Base-by-base conservation (phyloP, 2,797 vertebrate species). In the Fistularia tabacaria region DNA sequence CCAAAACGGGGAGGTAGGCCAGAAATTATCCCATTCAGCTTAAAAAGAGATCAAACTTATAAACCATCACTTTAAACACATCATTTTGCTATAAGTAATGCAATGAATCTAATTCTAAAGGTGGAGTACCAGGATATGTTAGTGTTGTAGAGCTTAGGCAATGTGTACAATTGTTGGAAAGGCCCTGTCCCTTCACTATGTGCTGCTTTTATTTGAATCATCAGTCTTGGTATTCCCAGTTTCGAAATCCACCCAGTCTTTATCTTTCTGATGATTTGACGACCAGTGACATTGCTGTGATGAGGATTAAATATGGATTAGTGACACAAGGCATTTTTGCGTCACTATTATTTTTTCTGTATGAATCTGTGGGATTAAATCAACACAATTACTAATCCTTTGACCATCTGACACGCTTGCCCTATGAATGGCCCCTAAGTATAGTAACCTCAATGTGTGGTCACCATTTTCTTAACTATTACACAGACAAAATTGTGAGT, bases 1-100 rank as follows among this genome's bases (percentile, higher is more conserved):
- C 82, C 82, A 92, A 76, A 86, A 92, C 92, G 92, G 91, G 93
- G 90, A 92, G 91, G 90, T 92, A 92, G 91, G 85, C 65, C 70
- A 73, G 51, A 71, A 69, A 59, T 63, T 1, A 65, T 62, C 57
- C 57, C 59, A 45, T 36, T 62, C 38, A 61, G 25, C 59, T 51
- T 42, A 6, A 46, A 25, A 14, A 0, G 12, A 10, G 40, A 59
- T 70, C 36, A 11, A 59, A 51, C 51, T 54, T 51, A 59, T 45
- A 9, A 48, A 57, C 25, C 6, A 37, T 13, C 39, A 10, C 36
- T 54, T 38, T 50, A 13, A 51, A 51, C 14, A 25, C 5, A 5
- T 5, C 25, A 25, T 25, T 25, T 25, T 25, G 25, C 25, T 25
- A 2, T 25, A 25, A 5, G 25, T 25, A 25, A 25, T 25, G 25